phyloP scores from a whole-genome alignment of 2,113 vertebrate species.

The Colossoma macropomum region DNA sequence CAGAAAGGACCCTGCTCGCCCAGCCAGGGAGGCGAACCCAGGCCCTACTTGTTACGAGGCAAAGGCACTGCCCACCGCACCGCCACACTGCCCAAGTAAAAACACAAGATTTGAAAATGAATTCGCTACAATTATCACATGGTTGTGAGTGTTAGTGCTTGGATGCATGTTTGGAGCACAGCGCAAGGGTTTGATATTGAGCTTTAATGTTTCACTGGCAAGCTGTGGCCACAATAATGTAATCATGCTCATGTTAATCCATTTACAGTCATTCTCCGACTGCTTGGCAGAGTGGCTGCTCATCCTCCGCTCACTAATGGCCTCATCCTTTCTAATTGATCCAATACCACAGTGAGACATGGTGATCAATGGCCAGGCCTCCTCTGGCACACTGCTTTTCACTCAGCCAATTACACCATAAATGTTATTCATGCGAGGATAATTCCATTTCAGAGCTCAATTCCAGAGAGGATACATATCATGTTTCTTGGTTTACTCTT shows the following conservation, averaged over 20 bases:
- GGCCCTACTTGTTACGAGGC: too few species aligned
- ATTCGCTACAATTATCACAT: neutral
- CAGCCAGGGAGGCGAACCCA: too few species aligned
- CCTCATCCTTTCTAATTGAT: slow-evolving; percentile 50
- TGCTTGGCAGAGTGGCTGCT: slow-evolving; percentile 34
- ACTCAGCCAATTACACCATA: slow-evolving; percentile 35
- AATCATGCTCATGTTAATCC: slow-evolving; percentile 38
- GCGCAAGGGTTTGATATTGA: slow-evolving; percentile 27
- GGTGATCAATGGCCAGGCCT: slow-evolving; percentile 36
- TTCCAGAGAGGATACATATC: neutral
- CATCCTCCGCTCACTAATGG: slow-evolving; percentile 44
- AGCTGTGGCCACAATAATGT: slow-evolving; percentile 37
- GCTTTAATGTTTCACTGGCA: slow-evolving; percentile 24
- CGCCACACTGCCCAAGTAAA: too few species aligned
- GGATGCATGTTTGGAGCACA: neutral
- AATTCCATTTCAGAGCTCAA: slow-evolving; percentile 37
- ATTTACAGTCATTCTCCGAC: slow-evolving; percentile 33
- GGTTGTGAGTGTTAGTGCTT: neutral
- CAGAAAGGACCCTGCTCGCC: too few species aligned
- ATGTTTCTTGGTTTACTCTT: slow-evolving; percentile 13
- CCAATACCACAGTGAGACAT: slow-evolving; percentile 25
- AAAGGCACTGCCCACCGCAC: too few species aligned
- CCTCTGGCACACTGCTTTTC: slow-evolving; percentile 18
- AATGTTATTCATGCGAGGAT: slow-evolving; percentile 48
- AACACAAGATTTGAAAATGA: neutral